These are phyloP conservation scores for Melanotus villosus DNA, from an alignment of 2,888 invertebrate species.

Conservation along the genomic window DNA sequence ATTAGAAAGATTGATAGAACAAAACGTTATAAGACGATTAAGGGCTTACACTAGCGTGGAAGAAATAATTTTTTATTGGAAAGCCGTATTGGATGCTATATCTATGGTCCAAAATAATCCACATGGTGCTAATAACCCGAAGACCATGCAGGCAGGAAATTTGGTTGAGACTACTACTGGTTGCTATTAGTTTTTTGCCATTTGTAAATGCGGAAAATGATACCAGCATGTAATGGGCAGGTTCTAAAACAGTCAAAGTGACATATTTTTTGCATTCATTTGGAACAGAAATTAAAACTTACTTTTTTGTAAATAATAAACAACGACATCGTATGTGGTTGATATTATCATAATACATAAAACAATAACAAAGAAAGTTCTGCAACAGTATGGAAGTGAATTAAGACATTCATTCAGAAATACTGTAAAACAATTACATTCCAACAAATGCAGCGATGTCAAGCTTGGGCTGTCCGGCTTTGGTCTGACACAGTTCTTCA, in stretches of 20 bases:
- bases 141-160: conserved; percentile 50
- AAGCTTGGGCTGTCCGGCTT: background rate
- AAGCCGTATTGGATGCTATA: conserved; percentile 12
- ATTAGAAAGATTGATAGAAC: conserved; percentile 13
- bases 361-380: conserved; percentile 38
- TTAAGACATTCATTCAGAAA: too few species aligned
- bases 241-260: conserved; percentile 41
- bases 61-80: conserved; percentile 3
- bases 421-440: too few species aligned
- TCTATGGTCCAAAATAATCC: conserved; percentile 51
- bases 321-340: conserved; percentile 42
- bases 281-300: background rate
- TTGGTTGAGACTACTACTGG: conserved; percentile 35
- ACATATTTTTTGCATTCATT: too few species aligned
- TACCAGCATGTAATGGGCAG: conserved; percentile 32
- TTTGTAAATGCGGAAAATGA: conserved; percentile 48
- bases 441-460: background rate
- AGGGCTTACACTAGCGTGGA: background rate
- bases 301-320: conserved; percentile 26
- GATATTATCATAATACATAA: conserved; percentile 33
- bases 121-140: conserved; percentile 49
- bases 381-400: conserved; percentile 42
- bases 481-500: background rate
- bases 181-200: conserved; percentile 33
- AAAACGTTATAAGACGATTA: background rate